Base-by-base conservation (phyloP, 2,888 invertebrate genomes). In the Tiliacea citrago region DNA sequence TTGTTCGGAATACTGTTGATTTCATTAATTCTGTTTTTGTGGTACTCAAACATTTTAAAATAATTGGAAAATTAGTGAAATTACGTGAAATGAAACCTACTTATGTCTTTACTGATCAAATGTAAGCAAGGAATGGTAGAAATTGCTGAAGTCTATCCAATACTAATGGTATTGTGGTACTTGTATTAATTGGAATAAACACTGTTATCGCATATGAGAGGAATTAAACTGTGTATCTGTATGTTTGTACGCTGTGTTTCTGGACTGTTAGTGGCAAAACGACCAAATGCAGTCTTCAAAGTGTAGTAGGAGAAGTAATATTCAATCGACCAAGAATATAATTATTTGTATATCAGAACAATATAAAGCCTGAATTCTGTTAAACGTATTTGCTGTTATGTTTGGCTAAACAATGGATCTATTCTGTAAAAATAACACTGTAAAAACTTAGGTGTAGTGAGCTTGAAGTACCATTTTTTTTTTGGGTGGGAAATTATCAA, bases 21-120 rank as follows among this genome's bases (percentile, higher is more conserved):
- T 66, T 86, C 75, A 10, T 84, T 83, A 2, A 87, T 81, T 69
- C 81, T 88, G 55, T 87, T 89, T 71, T 82, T 86, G 13, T 82
- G 76, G 4, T 85, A 77, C 45, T 85, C 87, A 45, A 86, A 79
- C 90, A 91, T 90, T 77, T 83, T 81, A 42, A 55, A 12, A 4
- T 55, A 3, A 63, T 74, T 29, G 18, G 16, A n/a, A 12, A 42
- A 42, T 65, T 78, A 47, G 47, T 57, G 35, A n/a, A 58, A 55
- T 67, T 49, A 58, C 29, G 69, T 47, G 3, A 42, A 58, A 24
- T 47, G 7, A 24, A 45, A 77, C 51, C 68, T 35, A 58, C 53
- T 55, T 29, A 69, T 57, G 75, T 79, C 73, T 62, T 69, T 45
- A 58, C 73, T 39, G 73, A 68, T 73, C 67, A 61, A 83, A 72